Evolutionary conservation across 2,797 vertebrate genomes (phyloP).

Genomic region (Delichon dasypus): DNA sequence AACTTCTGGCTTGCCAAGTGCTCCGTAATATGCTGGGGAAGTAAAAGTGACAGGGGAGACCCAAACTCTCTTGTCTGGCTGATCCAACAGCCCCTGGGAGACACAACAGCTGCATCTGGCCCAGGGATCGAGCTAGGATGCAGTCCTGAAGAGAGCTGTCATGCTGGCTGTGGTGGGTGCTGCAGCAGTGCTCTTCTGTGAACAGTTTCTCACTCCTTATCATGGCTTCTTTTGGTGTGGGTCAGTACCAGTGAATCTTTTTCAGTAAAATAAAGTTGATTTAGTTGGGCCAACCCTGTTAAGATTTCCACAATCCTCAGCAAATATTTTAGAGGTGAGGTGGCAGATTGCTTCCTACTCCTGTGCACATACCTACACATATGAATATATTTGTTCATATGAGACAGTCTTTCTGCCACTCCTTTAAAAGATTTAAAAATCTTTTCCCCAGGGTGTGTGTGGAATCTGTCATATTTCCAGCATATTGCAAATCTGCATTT

Average conservation of each 20-base stretch:
- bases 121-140: rapidly evolving
- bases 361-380: background rate
- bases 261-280: background rate
- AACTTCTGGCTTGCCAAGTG: background rate
- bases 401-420: background rate
- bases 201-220: background rate
- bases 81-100: background rate
- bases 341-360: background rate
- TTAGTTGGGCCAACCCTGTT: background rate
- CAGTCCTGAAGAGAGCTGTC: background rate
- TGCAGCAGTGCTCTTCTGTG: background rate
- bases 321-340: conserved; percentile 32
- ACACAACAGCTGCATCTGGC: background rate
- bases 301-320: conserved; percentile 5
- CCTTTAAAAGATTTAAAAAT: conserved; percentile 2
- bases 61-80: rapidly evolving
- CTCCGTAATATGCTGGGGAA: background rate
- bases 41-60: background rate
- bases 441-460: background rate
- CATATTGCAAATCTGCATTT: conserved; percentile 31
- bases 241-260: background rate
- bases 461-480: conserved; percentile 3
- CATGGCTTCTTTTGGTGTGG: background rate
- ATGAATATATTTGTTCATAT: background rate
- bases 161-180: rapidly evolving